Conservation (phyloP, 1,140 invertebrate genomes). For the Cherax destructor region DNA sequence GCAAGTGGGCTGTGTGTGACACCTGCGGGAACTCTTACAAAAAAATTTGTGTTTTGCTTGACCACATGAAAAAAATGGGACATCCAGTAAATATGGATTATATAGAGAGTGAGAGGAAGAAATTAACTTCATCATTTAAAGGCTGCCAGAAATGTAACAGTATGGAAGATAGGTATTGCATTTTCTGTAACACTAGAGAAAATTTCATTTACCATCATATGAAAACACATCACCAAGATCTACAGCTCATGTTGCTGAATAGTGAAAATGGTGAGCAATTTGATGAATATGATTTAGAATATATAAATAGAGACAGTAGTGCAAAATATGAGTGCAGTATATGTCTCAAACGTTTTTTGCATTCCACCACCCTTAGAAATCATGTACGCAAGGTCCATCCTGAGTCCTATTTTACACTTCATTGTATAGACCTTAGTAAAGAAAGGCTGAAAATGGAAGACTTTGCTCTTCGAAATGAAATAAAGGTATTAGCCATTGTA, state of each 20-base stretch:
- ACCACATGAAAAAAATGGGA: slow-evolving; percentile 26
- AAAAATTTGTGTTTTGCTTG: slow-evolving; percentile 42
- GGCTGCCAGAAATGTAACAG: slow-evolving; percentile 26
- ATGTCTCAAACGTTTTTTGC: slow-evolving; percentile 12
- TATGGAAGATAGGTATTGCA: slow-evolving; percentile 38
- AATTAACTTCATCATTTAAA: slow-evolving; percentile 15
- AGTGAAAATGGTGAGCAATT: background rate
- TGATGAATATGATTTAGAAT: slow-evolving; percentile 23
- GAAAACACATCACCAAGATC: slow-evolving; percentile 38
- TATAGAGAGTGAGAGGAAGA: slow-evolving; percentile 27
- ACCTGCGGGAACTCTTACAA: slow-evolving; percentile 39
- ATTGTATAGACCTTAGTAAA: slow-evolving; percentile 11
- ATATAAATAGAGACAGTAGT: background rate
- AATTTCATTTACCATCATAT: slow-evolving; percentile 50
- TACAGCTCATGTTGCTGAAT: slow-evolving; percentile 28
- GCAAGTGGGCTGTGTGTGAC: slow-evolving; percentile 42
- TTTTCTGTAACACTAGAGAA: slow-evolving; percentile 37
- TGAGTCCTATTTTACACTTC: slow-evolving; percentile 24
- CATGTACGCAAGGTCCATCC: slow-evolving; percentile 41
- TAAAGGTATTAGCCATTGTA: slow-evolving; percentile 17
- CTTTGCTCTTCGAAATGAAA: slow-evolving; percentile 2
- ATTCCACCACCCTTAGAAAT: slow-evolving; percentile 1
- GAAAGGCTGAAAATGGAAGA: slow-evolving; percentile 20
- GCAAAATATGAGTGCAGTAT: slow-evolving; percentile 45
- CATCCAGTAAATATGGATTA: slow-evolving; percentile 24